phyloP scores from a whole-genome alignment of 2,888 invertebrate genomes.

The Lypha dubia region DNA sequence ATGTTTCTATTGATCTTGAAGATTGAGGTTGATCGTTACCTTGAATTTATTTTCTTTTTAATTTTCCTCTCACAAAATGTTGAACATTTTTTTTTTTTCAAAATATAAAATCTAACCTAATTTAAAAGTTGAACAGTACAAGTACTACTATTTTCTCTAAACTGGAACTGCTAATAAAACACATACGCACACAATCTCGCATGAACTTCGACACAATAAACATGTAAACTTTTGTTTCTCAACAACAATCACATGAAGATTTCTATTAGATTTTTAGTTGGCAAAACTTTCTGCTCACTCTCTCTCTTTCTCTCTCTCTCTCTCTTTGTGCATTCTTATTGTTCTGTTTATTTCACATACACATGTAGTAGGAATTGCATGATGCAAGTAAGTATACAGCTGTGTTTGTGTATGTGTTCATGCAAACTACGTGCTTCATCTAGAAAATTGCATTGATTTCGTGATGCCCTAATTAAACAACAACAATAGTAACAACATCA shows the following conservation, averaged over 20 bases:
- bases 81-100: too few relatives aligned
- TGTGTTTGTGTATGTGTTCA: conserved; percentile 55
- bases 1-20: too few relatives aligned
- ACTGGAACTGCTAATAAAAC: neutral
- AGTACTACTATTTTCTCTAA: conserved; percentile 1
- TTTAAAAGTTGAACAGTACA: conserved; percentile 59
- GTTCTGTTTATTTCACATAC: conserved; percentile 15
- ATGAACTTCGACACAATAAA: conserved; percentile 1
- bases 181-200: conserved; percentile 2
- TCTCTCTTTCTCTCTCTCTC: too few relatives aligned
- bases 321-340: conserved; percentile 2
- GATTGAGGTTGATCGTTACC: too few relatives aligned
- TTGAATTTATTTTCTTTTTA: too few relatives aligned
- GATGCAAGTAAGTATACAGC: too few relatives aligned
- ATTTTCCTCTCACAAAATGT: too few relatives aligned
- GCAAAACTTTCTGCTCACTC: conserved; percentile 26
- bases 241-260: conserved; percentile 2
- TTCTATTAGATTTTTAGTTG: conserved; percentile 25
- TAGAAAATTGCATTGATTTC: conserved; percentile 69
- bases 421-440: conserved; percentile 68
- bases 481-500: conserved; percentile 39
- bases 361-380: conserved; percentile 28
- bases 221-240: conserved; percentile 14
- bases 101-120: conserved; percentile 65
- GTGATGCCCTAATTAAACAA: conserved; percentile 67